Evolutionary conservation across 35 echinoderm and acorn worm species (phyloP), one percentile per base, ranked within the genome.

Genomic region (Heliocidaris erythrogramma): DNA sequence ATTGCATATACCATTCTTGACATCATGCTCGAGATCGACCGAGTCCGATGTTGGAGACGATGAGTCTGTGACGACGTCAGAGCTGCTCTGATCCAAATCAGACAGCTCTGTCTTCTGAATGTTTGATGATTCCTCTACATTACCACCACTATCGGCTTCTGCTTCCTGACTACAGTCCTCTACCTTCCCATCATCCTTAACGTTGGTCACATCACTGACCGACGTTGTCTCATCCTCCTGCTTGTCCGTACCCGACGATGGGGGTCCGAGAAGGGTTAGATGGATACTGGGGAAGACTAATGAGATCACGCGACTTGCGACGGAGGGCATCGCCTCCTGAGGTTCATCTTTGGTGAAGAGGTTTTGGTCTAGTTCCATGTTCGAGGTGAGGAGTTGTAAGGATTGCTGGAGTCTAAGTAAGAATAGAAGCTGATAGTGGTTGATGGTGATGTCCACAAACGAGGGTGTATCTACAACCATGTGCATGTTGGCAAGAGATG

Each of bases 371-470:
- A 94, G 88, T 91, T 99, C 97, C 10, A 99, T 86, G 31, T 96
- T 95, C 61, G 94, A 35, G 29, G 95, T 29, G 24, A 99, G 86
- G 52, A 65, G 47, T 86, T 97, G 96, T 30, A 99, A 50, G 31
- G 98, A 96, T 85, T 97, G 95, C 59, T 97, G 97, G 9, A 99
- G 95, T 91, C 98, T 93, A 61, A 99, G 96, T 17, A 99, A 87
- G 86, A 99, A 99, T 31, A 99, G 93, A 35, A 98, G 91, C 90
- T 98, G 97, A 88, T 98, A 98, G 87, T 98, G 97, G 47, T 98
- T 95, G n/a, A 98, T 49, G 9, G 95, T 95, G 31, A 96, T 32
- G 60, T 95, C 93, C 30, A 96, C 86, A 30, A 94, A 92, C 17
- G 86, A 86, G 18, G 90, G 52, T 17, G 95, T 60, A 30, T 97